phyloP scores from a whole-genome alignment of 1,140 invertebrate genomes.

The Diorhabda elongata region DNA sequence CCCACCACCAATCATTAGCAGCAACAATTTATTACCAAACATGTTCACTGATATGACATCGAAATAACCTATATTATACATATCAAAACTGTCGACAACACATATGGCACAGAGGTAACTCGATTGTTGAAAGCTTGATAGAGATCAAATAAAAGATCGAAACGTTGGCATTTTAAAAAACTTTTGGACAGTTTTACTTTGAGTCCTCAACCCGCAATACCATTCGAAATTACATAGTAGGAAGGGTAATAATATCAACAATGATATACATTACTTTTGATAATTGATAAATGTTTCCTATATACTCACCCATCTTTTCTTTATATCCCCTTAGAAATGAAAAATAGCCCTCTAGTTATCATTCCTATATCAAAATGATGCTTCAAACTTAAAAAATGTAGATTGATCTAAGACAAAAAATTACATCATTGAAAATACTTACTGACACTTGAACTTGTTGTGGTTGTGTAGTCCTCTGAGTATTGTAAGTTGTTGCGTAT shows the following conservation, averaged over 20 bases:
- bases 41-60: too few species aligned
- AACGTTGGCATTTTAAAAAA: too few species aligned
- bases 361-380: background rate
- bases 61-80: background rate
- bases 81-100: background rate
- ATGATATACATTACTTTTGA: background rate
- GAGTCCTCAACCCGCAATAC: too few species aligned
- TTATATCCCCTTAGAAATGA: background rate
- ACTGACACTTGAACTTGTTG: constrained; percentile 48
- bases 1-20: too few species aligned
- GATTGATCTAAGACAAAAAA: background rate
- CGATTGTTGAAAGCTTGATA: too few species aligned
- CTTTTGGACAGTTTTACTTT: background rate
- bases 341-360: background rate
- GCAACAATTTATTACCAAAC: too few species aligned
- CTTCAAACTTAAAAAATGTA: constrained; percentile 8
- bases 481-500: constrained; percentile 54
- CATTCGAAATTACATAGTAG: too few species aligned
- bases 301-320: background rate
- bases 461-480: constrained; percentile 47
- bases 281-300: background rate
- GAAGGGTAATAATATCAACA: background rate
- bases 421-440: constrained; percentile 27
- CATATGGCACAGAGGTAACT: too few species aligned
- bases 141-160: too few species aligned